These are phyloP conservation scores for Narcine bancroftii DNA, from an alignment of 2,113 vertebrate species.

Conservation along the genomic window DNA sequence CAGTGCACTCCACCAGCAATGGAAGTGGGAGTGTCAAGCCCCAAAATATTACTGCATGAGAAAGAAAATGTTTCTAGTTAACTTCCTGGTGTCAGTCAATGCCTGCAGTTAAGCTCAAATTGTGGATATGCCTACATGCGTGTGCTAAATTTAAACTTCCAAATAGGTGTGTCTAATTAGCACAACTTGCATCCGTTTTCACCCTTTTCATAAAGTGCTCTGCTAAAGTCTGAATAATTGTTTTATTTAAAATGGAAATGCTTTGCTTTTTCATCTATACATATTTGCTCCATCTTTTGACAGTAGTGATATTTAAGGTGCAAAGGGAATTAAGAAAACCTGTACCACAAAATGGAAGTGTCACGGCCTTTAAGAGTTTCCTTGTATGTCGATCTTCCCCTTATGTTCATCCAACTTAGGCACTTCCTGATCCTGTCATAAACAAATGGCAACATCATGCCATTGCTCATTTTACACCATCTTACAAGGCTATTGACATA, in stretches of 20 bases:
- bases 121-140: no score
- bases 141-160: no score
- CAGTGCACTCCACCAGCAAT: no score
- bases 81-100: no score
- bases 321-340: background rate
- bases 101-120: no score
- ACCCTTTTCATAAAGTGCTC: background rate
- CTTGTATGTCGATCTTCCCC: background rate
- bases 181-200: no score
- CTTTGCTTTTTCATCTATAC: background rate
- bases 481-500: background rate
- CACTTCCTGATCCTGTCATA: background rate
- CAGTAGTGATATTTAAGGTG: background rate
- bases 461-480: background rate
- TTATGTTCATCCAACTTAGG: background rate
- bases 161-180: no score
- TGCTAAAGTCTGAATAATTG: background rate
- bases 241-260: background rate
- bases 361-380: background rate
- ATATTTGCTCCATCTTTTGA: background rate
- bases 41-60: no score
- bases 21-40: no score
- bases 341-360: background rate
- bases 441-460: background rate
- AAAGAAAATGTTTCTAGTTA: no score